Base-by-base conservation (phyloP, 2,113 vertebrate genomes). In the Tyto alba region DNA sequence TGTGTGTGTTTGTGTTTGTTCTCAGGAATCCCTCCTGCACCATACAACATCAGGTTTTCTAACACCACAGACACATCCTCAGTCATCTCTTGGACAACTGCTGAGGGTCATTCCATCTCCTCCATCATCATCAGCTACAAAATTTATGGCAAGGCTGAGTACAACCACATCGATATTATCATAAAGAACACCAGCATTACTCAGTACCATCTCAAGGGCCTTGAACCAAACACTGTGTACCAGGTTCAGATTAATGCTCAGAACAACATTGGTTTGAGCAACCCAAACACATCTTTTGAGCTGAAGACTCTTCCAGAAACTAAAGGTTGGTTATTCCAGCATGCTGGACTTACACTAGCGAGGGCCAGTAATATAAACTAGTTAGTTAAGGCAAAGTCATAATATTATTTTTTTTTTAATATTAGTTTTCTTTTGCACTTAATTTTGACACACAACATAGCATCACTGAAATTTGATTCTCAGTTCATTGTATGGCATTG, bases 31-130 rank as follows among this genome's bases (percentile, higher is more conserved):
- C 99, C 99, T 88, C 98, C 98, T 72, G 97, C 98, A 73, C 98
- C 99, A 6, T 97, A 97, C 91, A 98, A 98, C 78, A 96, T 99
- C 97, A 98, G 96, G 89, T 97, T 98, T 94, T 98, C 96, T 88
- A 99, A 99, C 72, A 96, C 98, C 82, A 99, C 98, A 11, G 98
- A 99, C 90, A 98, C 98, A 17, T 98, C 99, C 1, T 98, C 98
- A 26, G 71, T 98, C 90, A 95, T 99, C 73, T 98, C 98, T 79
- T 99, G 99, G 99, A 95, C 96, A 36, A 95, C 98, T 50, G 57
- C 96, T 10, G 98, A 98, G 78, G 99, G 99, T 47, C 97, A 99
- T 95, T 99, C 98, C 66, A 98, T 99, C 95, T 99, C 97, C 68
- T 98, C 98, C 38, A 91, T 99, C 88, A 97, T 98, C 77, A 98